phyloP scores from a whole-genome alignment of 1,140 invertebrate species.

The Lepidotrigona ventralis region DNA sequence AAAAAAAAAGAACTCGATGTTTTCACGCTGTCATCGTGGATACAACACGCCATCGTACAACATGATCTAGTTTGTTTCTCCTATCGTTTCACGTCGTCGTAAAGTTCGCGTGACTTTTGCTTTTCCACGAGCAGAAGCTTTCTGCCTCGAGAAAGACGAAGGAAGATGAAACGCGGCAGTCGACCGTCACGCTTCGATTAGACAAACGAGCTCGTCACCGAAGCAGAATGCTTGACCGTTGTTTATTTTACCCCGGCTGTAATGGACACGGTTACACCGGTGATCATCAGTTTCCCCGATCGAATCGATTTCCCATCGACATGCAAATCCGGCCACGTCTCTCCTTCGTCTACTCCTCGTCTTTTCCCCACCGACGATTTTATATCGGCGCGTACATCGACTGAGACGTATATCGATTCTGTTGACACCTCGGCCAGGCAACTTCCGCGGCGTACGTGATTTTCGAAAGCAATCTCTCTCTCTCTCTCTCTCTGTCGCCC shows the following conservation, averaged over 20 bases:
- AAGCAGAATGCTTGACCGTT: constrained; percentile 10
- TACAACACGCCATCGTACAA: not conserved
- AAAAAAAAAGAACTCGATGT: not conserved
- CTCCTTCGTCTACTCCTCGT: constrained; percentile 16
- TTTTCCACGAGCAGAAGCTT: no score
- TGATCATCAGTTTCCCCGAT: constrained; percentile 26
- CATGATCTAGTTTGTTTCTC: not conserved
- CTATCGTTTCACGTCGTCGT: not conserved
- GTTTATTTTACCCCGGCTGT: constrained; percentile 24
- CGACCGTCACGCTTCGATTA: constrained; percentile 9
- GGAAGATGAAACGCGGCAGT: no score
- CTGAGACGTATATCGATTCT: constrained; percentile 8
- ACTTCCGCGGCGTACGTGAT: constrained; percentile 1
- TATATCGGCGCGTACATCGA: constrained; percentile 17
- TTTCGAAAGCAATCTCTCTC: constrained; percentile 12
- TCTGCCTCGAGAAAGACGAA: no score
- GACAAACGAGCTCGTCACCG: constrained; percentile 38
- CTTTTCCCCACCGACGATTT: constrained; percentile 19
- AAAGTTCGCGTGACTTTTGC: not conserved
- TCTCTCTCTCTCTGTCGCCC: not conserved
- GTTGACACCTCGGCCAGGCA: not conserved
- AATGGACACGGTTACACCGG: constrained; percentile 32
- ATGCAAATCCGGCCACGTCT: constrained; percentile 43
- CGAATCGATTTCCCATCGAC: constrained; percentile 50
- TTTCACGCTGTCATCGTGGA: not conserved